phyloP scores from a whole-genome alignment of 2,888 invertebrate species.

The Aromia moschata region DNA sequence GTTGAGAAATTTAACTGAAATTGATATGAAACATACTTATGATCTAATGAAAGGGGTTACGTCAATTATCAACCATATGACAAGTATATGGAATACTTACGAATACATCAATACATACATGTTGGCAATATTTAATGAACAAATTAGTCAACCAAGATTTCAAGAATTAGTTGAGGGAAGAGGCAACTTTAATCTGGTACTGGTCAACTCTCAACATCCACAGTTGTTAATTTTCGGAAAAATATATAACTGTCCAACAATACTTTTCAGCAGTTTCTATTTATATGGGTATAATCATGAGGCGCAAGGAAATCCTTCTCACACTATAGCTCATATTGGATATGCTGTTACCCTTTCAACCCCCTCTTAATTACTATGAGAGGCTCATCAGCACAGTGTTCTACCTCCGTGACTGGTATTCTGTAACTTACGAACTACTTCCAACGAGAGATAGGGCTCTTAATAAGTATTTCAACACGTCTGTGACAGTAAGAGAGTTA shows the following conservation, averaged over 20 bases:
- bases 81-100: not conserved
- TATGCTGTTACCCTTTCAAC: not conserved
- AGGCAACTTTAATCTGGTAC: not conserved
- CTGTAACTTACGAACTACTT: not conserved
- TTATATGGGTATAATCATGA: not conserved
- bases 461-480: slow-evolving; percentile 11
- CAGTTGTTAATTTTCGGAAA: not conserved
- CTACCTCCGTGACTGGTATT: not conserved
- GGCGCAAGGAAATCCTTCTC: not conserved
- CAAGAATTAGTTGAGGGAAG: no score
- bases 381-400: not conserved
- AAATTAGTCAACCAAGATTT: no score
- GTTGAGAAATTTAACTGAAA: slow-evolving; percentile 54
- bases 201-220: not conserved
- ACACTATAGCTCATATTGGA: not conserved
- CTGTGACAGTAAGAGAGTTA: slow-evolving; percentile 35
- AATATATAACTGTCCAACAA: not conserved
- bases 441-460: not conserved
- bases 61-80: not conserved
- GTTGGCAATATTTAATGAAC: no score
- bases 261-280: not conserved
- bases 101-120: no score
- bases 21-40: slow-evolving; percentile 51
- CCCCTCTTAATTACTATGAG: not conserved
- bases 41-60: not conserved